Base-by-base conservation (phyloP, 1,140 invertebrate species). In the Drosophila teissieri region DNA sequence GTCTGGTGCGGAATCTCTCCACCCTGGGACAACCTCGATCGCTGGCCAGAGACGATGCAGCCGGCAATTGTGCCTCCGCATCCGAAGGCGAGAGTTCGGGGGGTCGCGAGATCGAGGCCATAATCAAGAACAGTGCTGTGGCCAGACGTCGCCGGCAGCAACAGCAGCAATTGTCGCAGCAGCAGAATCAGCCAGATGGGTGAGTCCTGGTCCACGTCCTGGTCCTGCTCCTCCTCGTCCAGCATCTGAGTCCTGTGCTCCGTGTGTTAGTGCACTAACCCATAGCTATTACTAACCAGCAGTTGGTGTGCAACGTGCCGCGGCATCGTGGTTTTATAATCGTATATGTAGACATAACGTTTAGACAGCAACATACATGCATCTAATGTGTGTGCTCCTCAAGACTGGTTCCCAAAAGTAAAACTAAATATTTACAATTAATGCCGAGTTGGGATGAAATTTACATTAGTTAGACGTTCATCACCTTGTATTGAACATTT, bases 1-100 rank as follows among this genome's bases (percentile, higher is more conserved):
- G 56, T 72, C 58, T 92, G 48, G 86, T 92, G 46, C 70, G 91
- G 24, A 92, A 91, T 69, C 70, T 92, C 3, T 63, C 90, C 7
- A 79, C 76, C 15, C 39, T 92, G 31, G 90, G 91, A 0, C 70
- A 78, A n/a, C 62, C 90, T 12, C 80, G 80, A 14, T 37, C 62
- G 27, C 12, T 24, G 4, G 34, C 24, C 4, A 11, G 45, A 22
- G 73, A 76, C 11, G 67, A 69, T 10, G 54, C 12, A 8, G 63
- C 58, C 36, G 65, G 61, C 14, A 85, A 82, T 39, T 77, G 76
- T 27, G 92, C 78, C 60, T 92, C 81, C 27, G 82, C 93, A 0
- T 94, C 93, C 11, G 94, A 94, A 57, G 93, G 93, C 34, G 94
- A 94, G 73, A 94, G 93, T 62, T 94, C 93, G 0, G 94, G 94